These are phyloP conservation scores for Lithophane semibrunnea DNA, from an alignment of 2,888 invertebrate genomes.

Conservation along the genomic window DNA sequence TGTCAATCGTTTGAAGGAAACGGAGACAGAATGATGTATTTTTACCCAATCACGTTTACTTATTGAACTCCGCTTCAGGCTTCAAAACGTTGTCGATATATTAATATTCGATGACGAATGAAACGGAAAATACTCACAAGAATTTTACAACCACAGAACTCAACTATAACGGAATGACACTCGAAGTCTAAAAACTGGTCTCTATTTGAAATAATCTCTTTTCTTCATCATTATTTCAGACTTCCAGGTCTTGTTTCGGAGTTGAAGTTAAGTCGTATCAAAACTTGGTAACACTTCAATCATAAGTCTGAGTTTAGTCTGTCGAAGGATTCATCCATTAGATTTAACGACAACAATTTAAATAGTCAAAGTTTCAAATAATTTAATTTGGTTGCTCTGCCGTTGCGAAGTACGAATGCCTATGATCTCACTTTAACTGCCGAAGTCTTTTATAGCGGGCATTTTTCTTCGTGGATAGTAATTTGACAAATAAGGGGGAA, in stretches of 20 bases:
- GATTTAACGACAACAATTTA: conserved; percentile 27
- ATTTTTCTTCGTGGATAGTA: conserved; percentile 46
- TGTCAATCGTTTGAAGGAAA: not conserved
- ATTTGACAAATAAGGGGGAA: conserved; percentile 41
- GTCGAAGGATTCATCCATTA: conserved; percentile 17
- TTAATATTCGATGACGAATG: not conserved
- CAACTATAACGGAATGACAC: not conserved
- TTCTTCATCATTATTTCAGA: not conserved
- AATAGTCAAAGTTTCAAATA: conserved; percentile 39
- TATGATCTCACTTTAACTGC: conserved; percentile 47
- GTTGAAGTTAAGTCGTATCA: not conserved
- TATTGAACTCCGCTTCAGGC: not conserved
- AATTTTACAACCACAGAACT: not conserved
- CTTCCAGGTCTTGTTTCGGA: not conserved
- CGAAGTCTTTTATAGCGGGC: conserved; percentile 49
- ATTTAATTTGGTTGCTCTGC: conserved; percentile 36
- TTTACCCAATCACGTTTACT: not conserved
- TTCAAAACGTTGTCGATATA: not conserved
- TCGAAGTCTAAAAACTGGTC: not conserved
- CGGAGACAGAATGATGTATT: not conserved
- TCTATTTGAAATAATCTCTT: not conserved
- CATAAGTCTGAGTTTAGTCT: conserved; percentile 6
- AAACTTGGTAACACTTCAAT: conserved; percentile 15
- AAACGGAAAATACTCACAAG: not conserved
- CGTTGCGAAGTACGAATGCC: conserved; percentile 28